phyloP scores from a whole-genome alignment of 1,140 invertebrate species.

The Heliothis virescens region DNA sequence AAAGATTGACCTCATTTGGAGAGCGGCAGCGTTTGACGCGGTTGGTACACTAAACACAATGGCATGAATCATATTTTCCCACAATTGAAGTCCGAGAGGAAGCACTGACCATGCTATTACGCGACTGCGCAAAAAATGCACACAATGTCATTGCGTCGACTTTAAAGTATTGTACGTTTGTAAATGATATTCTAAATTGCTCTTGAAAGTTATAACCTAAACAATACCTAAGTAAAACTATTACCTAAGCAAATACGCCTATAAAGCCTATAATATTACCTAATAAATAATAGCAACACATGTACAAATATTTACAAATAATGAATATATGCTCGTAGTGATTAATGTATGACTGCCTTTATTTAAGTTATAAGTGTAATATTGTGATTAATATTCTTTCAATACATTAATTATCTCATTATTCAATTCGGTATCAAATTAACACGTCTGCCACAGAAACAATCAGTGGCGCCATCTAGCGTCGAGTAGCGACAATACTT shows the following conservation, averaged over 20 bases:
- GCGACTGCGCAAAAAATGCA: conserved; percentile 35
- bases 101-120: conserved; percentile 48
- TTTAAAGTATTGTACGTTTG: conserved; percentile 38
- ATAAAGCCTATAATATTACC: no score
- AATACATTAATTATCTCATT: no score
- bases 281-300: no score
- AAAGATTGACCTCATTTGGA: conserved; percentile 74
- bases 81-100: conserved; percentile 51
- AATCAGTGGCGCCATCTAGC: conserved; percentile 53
- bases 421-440: background rate
- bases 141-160: conserved; percentile 5
- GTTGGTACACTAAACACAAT: conserved; percentile 71
- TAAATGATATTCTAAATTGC: background rate
- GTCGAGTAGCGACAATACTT: conserved; percentile 75
- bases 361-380: no score
- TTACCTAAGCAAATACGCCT: no score
- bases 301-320: no score
- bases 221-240: no score
- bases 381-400: no score
- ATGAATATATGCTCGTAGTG: no score
- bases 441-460: background rate
- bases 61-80: conserved; percentile 59
- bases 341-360: no score
- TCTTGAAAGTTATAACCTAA: background rate
- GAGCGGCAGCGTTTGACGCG: conserved; percentile 63